Percentiles rank a stretch among this genome's conserved stretches.
These are phyloP conservation scores for Caretta caretta DNA, from an alignment of 2,113 vertebrate species.

Conservation along the genomic window DNA sequence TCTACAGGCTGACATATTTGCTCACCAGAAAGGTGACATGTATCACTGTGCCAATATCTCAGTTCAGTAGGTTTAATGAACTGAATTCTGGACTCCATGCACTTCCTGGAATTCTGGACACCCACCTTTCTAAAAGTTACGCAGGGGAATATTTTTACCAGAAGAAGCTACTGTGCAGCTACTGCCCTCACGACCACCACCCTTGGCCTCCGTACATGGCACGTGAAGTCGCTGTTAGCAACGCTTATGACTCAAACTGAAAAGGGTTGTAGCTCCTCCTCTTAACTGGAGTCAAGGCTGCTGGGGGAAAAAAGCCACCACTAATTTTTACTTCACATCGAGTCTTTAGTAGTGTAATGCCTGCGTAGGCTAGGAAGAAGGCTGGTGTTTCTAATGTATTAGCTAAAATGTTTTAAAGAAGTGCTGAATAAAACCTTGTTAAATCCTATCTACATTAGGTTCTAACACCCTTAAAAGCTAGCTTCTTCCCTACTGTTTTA, in stretches of 20 bases:
- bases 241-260: neutral
- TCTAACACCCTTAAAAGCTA: too few species aligned
- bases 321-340: too few species aligned
- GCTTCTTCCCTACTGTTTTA: too few species aligned
- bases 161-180: neutral
- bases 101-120: neutral
- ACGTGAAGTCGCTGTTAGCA: neutral
- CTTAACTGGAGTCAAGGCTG: too few species aligned
- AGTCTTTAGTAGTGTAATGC: too few species aligned
- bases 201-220: rapidly evolving
- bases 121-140: neutral
- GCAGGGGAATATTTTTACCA: neutral
- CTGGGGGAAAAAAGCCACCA: too few species aligned
- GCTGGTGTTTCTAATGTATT: too few species aligned
- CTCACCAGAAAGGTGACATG: neutral
- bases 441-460: too few species aligned
- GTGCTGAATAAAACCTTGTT: too few species aligned
- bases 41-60: neutral
- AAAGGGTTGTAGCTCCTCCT: neutral
- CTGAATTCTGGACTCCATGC: rapidly evolving
- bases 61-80: neutral
- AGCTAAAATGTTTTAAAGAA: too few species aligned
- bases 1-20: rapidly evolving
- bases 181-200: neutral
- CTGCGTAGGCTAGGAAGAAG: too few species aligned